These are phyloP conservation scores for Euphysa ruthae DNA, from an alignment of 30 jellyfish, hydroid and myxozoan genomes.

Conservation along the genomic window DNA sequence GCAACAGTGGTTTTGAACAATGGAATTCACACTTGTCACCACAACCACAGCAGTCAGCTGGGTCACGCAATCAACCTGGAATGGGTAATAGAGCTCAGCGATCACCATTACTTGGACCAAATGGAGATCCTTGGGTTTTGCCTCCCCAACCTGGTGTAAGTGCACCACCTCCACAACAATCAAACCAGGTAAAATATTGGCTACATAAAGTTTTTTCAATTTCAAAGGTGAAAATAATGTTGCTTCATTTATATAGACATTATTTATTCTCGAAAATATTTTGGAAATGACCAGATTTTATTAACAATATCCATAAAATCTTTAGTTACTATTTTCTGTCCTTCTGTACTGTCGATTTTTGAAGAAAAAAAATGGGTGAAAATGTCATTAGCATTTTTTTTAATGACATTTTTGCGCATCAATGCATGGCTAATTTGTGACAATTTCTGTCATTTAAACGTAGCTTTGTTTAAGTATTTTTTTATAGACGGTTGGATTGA, in stretches of 20 bases:
- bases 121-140: conserved; percentile 89
- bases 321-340: neutral
- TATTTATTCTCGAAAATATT: no score
- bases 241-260: neutral
- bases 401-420: no score
- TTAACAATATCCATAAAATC: neutral
- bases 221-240: neutral
- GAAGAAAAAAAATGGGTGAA: no score
- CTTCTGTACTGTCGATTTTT: no score
- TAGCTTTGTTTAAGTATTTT: no score
- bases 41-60: no score
- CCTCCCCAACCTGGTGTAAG: conserved; percentile 47
- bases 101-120: conserved; percentile 78
- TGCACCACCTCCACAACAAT: conserved; percentile 31
- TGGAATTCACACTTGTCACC: conserved; percentile 55
- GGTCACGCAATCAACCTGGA: no score
- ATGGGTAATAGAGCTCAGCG: conserved; percentile 76
- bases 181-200: conserved; percentile 6
- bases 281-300: no score
- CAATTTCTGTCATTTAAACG: no score
- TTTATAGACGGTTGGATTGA: no score
- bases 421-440: no score
- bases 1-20: conserved; percentile 60
- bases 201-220: neutral
- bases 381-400: no score